Percentiles rank a stretch among this genome's conserved stretches.
These are phyloP conservation scores for Cynocephalus volans DNA, from an alignment of 2,113 vertebrate species.

Conservation along the genomic window DNA sequence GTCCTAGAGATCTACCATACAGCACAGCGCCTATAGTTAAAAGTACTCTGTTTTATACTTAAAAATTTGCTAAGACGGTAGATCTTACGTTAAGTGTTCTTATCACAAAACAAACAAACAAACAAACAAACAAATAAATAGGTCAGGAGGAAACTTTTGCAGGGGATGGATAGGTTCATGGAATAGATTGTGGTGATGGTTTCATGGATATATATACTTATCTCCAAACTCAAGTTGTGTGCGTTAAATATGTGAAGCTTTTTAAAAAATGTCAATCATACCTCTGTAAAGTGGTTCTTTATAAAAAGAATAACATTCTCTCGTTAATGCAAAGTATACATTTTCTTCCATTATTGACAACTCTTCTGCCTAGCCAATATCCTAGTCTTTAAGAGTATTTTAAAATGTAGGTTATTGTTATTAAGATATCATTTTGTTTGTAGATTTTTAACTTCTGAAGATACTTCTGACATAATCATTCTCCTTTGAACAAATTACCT, in stretches of 20 bases:
- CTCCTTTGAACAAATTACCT: not conserved
- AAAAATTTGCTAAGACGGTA: not conserved
- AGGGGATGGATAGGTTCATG: not conserved
- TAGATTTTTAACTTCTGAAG: conserved; percentile 35
- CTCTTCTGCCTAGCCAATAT: not conserved
- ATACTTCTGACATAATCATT: not conserved
- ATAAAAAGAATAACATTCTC: not conserved
- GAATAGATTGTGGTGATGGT: not conserved
- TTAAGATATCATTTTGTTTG: not conserved
- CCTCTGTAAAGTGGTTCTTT: not conserved
- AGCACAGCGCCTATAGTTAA: not conserved
- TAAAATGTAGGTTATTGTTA: conserved; percentile 1
- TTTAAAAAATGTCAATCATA: not conserved
- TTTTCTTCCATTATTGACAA: conserved; percentile 22
- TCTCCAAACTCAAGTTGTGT: not conserved
- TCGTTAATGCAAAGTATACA: not conserved
- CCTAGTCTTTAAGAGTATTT: not conserved
- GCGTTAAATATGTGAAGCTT: not conserved
- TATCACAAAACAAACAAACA: not conserved
- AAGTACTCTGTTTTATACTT: not conserved
- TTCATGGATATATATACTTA: not conserved
- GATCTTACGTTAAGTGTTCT: not conserved
- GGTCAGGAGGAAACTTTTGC: not conserved
- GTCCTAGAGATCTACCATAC: not conserved
- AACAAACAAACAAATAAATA: not conserved